Evolutionary conservation across 2,113 vertebrate genomes (phyloP).

Genomic region (Rhea americana): DNA sequence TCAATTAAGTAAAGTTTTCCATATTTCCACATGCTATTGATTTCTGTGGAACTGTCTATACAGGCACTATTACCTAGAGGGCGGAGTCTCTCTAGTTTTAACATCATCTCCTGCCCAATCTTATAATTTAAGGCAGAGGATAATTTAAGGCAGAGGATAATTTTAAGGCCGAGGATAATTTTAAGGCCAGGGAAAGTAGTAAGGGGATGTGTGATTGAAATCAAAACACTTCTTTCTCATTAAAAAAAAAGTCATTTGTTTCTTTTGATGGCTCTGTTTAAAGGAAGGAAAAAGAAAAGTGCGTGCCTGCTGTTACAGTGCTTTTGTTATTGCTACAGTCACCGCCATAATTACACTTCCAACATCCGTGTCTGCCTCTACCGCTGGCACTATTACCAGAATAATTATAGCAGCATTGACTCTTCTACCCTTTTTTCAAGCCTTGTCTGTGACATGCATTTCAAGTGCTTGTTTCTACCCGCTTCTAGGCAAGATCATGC

Average conservation of each 20-base stretch:
- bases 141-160: neutral
- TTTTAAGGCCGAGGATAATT: neutral
- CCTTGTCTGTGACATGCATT: constrained; percentile 32
- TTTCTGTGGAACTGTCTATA: neutral
- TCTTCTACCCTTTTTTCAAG: constrained; percentile 2
- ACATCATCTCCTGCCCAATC: neutral
- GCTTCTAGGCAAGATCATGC: neutral
- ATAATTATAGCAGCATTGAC: constrained; percentile 42
- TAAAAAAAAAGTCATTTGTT: constrained; percentile 2
- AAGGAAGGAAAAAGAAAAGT: constrained; percentile 11
- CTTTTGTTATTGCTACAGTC: constrained; percentile 1
- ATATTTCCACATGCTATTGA: neutral
- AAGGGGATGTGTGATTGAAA: neutral
- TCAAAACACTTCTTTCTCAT: constrained; percentile 4
- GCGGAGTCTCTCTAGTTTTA: neutral
- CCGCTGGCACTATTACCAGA: neutral
- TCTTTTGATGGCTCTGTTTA: neutral
- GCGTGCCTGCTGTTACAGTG: constrained; percentile 10
- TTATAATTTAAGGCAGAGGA: neutral
- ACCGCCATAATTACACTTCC: constrained; percentile 5
- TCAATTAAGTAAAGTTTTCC: neutral
- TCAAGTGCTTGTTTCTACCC: constrained; percentile 11
- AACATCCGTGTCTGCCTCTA: neutral
- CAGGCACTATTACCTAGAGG: neutral
- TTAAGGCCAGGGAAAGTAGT: neutral